phyloP scores from a whole-genome alignment of 2,888 invertebrate genomes.

The Phlogophora meticulosa region DNA sequence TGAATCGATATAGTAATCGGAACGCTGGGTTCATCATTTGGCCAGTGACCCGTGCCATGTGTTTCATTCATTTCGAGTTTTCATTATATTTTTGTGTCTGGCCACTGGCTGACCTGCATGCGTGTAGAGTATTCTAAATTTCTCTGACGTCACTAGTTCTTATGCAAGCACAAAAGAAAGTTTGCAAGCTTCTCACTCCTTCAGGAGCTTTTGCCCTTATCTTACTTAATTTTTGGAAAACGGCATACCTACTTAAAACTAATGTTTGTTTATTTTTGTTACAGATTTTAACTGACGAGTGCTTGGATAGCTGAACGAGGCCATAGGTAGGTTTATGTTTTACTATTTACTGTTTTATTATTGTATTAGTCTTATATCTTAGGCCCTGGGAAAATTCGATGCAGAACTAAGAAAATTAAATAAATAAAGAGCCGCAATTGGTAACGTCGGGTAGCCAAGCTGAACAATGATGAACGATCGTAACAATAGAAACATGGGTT shows the following conservation, averaged over 20 bases:
- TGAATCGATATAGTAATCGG: slow-evolving; percentile 77
- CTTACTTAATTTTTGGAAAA: not conserved
- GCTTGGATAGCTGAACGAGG: slow-evolving; percentile 86
- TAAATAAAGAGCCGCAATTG: too few species aligned
- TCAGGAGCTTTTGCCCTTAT: not conserved
- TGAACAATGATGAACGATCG: too few species aligned
- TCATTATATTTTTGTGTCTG: slow-evolving; percentile 48
- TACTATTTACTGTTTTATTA: slow-evolving; percentile 7
- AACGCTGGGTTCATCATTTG: slow-evolving; percentile 73
- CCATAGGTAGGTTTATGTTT: slow-evolving; percentile 75
- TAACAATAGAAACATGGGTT: too few species aligned
- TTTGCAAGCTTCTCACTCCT: too few species aligned
- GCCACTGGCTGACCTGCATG: slow-evolving; percentile 9
- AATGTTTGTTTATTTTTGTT: slow-evolving; percentile 72
- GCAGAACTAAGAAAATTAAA: too few species aligned
- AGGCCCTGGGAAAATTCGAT: too few species aligned
- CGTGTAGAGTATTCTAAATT: slow-evolving; percentile 2
- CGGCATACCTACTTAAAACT: not conserved
- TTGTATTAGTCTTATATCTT: not conserved
- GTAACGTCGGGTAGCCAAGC: too few species aligned
- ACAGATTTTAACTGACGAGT: slow-evolving; percentile 81
- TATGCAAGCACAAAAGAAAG: not conserved
- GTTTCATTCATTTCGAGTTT: slow-evolving; percentile 60
- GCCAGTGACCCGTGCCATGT: slow-evolving; percentile 78
- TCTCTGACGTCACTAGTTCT: not conserved